Conservation (phyloP, 2,113 vertebrate species). For the Callospermophilus lateralis region DNA sequence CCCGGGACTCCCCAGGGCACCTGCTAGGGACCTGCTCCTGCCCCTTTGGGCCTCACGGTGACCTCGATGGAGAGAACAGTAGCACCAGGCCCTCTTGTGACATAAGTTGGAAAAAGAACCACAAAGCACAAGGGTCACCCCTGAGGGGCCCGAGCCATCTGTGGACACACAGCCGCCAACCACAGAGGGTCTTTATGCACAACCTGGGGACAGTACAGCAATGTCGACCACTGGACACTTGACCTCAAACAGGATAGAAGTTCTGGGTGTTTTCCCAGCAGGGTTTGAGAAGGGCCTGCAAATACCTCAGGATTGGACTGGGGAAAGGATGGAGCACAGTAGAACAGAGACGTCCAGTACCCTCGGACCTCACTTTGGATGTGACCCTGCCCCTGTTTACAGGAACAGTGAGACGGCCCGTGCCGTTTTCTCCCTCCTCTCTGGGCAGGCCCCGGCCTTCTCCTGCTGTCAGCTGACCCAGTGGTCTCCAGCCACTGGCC, state of each 20-base stretch:
- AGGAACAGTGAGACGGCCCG: too few relatives aligned
- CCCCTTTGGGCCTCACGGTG: too few relatives aligned
- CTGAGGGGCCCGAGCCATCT: accelerated
- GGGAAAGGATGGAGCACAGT: too few relatives aligned
- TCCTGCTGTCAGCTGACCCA: neutral
- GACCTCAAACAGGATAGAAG: accelerated
- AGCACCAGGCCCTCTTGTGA: too few relatives aligned
- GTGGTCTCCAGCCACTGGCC: neutral
- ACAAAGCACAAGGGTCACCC: accelerated
- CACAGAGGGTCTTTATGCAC: accelerated
- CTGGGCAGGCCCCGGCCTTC: accelerated
- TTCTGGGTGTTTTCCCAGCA: accelerated
- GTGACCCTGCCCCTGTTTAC: too few relatives aligned
- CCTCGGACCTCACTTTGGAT: too few relatives aligned
- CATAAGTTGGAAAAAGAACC: too few relatives aligned
- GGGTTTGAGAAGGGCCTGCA: accelerated
- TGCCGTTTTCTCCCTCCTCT: neutral
- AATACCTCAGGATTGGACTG: accelerated
- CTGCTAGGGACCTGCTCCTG: accelerated
- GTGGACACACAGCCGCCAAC: accelerated
- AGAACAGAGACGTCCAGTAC: too few relatives aligned
- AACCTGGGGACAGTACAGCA: accelerated
- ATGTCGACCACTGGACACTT: accelerated
- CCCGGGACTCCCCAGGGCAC: accelerated
- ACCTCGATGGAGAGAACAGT: neutral